These are phyloP conservation scores for Ornithoptera alexandrae DNA, from an alignment of 2,888 invertebrate species.

Conservation along the genomic window DNA sequence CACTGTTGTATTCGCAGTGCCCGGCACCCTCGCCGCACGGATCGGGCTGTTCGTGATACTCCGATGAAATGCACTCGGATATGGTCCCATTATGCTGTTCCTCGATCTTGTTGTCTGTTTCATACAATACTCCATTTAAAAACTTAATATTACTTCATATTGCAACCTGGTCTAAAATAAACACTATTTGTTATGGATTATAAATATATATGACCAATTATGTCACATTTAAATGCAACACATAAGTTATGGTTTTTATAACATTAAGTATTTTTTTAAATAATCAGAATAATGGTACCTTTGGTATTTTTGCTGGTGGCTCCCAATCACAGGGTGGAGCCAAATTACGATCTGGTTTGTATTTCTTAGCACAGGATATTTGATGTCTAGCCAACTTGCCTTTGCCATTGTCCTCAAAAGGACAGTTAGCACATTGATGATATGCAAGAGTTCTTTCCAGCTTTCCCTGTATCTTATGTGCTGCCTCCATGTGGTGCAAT, in stretches of 20 bases:
- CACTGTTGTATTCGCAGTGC: slow-evolving; percentile 56
- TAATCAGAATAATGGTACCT: slow-evolving; percentile 59
- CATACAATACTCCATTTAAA: neutral
- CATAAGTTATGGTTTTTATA: neutral
- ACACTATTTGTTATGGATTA: neutral
- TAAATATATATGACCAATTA: no score
- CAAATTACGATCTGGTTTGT: slow-evolving; percentile 91
- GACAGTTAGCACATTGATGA: slow-evolving; percentile 95
- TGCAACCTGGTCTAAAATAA: neutral
- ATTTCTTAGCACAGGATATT: slow-evolving; percentile 92
- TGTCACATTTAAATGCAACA: no score
- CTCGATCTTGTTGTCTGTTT: slow-evolving; percentile 56
- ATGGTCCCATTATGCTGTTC: slow-evolving; percentile 58
- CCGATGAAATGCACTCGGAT: slow-evolving; percentile 60
- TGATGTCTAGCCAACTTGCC: slow-evolving; percentile 93
- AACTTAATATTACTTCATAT: neutral
- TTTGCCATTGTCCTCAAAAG: slow-evolving; percentile 96
- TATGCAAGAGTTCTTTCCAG: slow-evolving; percentile 91
- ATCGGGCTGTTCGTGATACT: slow-evolving; percentile 50
- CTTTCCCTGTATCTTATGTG: slow-evolving; percentile 90
- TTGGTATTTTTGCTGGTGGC: slow-evolving; percentile 95
- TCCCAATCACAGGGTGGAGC: slow-evolving; percentile 95
- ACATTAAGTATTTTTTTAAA: neutral
- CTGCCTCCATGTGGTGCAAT: slow-evolving; percentile 93
- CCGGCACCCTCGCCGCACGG: slow-evolving; percentile 42